Evolutionary conservation across 2,888 invertebrate genomes (phyloP).

Genomic region (Nomada fabriciana): DNA sequence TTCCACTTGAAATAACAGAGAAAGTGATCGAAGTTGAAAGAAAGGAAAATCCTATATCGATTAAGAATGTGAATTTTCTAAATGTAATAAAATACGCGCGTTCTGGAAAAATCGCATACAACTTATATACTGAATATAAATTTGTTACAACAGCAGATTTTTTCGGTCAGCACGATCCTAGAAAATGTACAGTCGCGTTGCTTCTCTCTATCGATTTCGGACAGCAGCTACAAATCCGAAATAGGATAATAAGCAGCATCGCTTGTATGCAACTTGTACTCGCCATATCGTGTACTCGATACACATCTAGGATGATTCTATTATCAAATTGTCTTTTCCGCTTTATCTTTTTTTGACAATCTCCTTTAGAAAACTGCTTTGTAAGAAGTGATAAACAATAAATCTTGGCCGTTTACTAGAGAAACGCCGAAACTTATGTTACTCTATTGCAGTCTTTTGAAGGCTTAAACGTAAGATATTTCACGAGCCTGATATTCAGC

Average conservation of each 20-base stretch:
- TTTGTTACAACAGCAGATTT: neutral
- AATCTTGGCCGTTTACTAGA: neutral
- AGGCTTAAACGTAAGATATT: conserved; percentile 8
- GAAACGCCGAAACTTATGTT: conserved; percentile 10
- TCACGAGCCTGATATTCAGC: neutral
- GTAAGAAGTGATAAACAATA: conserved; percentile 14
- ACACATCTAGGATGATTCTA: neutral
- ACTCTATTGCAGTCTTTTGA: conserved; percentile 32
- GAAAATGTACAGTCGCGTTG: neutral
- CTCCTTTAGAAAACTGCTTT: neutral
- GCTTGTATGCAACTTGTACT: neutral
- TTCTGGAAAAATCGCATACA: conserved; percentile 23
- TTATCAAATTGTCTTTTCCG: neutral
- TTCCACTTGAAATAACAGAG: conserved; percentile 13
- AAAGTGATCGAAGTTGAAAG: conserved; percentile 26
- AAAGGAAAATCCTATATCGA: neutral
- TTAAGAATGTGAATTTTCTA: neutral
- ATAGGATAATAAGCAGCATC: neutral
- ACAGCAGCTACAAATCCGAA: neutral
- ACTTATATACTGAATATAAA: conserved; percentile 6
- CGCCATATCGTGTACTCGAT: neutral
- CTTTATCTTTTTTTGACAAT: neutral
- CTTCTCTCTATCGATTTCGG: conserved; percentile 17
- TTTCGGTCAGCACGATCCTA: neutral
- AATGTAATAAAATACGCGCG: conserved; percentile 17